A percentile compares a stretch with the other conserved stretches of the same genome.
phyloP scores from a whole-genome alignment of 35 echinoderm and acorn worm species.

The Holothuria glaberrima region DNA sequence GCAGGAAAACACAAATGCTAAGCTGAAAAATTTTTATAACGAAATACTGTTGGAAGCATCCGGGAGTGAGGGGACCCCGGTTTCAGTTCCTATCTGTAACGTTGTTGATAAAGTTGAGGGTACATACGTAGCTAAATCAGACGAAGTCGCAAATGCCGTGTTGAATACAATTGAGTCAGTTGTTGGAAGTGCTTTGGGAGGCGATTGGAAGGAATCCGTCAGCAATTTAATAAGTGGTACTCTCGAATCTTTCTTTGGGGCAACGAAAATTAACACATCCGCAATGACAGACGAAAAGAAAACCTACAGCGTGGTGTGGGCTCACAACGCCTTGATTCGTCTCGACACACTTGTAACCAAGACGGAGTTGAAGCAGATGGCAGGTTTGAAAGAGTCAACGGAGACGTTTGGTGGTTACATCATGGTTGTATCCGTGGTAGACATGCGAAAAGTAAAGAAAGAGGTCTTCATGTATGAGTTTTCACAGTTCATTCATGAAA shows the following conservation, averaged over 20 bases:
- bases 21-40: too few relatives aligned
- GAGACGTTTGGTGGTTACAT: slow-evolving; percentile 13
- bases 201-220: slow-evolving; percentile 2
- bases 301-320: not conserved
- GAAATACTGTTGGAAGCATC: too few relatives aligned
- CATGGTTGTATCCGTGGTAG: not conserved
- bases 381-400: not conserved
- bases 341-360: not conserved
- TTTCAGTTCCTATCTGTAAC: too few relatives aligned
- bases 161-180: not conserved
- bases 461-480: slow-evolving; percentile 4
- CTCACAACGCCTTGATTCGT: slow-evolving; percentile 5
- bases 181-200: not conserved
- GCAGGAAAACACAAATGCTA: too few relatives aligned
- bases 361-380: not conserved
- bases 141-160: too few relatives aligned
- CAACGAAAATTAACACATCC: not conserved
- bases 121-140: too few relatives aligned
- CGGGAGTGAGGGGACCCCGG: too few relatives aligned
- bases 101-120: too few relatives aligned
- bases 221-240: not conserved
- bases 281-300: not conserved
- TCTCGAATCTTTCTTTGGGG: not conserved
- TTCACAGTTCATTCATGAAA: slow-evolving; percentile 1
- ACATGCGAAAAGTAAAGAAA: not conserved